Conservation (phyloP, 1,140 invertebrate species). For the Phenacoccus solenopsis region DNA sequence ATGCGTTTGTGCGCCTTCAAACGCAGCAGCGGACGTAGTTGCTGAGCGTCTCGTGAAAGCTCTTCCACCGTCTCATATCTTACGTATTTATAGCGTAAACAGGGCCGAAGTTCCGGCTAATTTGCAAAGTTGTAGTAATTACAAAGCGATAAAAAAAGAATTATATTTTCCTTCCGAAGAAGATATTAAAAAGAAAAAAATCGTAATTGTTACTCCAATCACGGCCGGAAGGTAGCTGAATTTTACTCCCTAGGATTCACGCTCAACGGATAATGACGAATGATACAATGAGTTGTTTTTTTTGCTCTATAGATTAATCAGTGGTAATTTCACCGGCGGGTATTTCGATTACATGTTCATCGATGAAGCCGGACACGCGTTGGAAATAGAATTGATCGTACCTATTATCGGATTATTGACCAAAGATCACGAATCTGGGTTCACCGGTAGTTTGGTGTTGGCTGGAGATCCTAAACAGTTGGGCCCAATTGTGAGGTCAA, state of each 20-base stretch:
- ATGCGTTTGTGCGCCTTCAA: constrained; percentile 42
- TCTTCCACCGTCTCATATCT: constrained; percentile 20
- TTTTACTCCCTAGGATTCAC: constrained; percentile 28
- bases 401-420: constrained; percentile 32
- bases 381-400: constrained; percentile 75
- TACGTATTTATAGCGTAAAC: constrained; percentile 22
- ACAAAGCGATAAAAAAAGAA: not conserved
- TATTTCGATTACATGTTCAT: constrained; percentile 80
- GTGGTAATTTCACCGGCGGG: constrained; percentile 44
- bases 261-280: too few species aligned
- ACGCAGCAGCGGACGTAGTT: constrained; percentile 43
- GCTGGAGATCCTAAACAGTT: constrained; percentile 90
- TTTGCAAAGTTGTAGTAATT: constrained; percentile 18
- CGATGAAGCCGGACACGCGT: constrained; percentile 84
- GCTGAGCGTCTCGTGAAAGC: constrained; percentile 27
- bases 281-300: not conserved
- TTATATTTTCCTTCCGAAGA: constrained; percentile 8
- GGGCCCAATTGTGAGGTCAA: constrained; percentile 65
- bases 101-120: not conserved
- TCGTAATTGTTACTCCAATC: constrained; percentile 26
- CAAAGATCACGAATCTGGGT: not conserved
- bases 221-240: constrained; percentile 23
- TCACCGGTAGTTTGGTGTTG: constrained; percentile 57
- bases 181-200: constrained; percentile 20
- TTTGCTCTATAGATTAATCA: not conserved